Conservation (phyloP, 2,888 invertebrate genomes). For the Corbicula japonica region DNA sequence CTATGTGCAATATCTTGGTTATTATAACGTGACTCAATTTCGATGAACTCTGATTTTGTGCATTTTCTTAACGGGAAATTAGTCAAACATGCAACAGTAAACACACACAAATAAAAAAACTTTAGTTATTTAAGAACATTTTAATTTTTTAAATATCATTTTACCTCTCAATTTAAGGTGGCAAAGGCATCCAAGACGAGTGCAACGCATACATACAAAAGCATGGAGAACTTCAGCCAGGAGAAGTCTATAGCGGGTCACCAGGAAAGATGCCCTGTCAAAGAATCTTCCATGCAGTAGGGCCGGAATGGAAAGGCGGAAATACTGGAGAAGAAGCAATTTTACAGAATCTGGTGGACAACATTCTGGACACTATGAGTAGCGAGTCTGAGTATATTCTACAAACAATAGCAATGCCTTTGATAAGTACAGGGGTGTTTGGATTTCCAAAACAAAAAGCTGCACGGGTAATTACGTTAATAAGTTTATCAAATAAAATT, state of each 20-base stretch:
- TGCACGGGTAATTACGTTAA: constrained; percentile 39
- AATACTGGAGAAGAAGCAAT: constrained; percentile 23
- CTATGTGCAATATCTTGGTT: too few species aligned
- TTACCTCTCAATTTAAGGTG: too few species aligned
- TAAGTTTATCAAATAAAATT: neutral
- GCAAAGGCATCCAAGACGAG: constrained; percentile 32
- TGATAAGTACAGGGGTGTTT: constrained; percentile 73
- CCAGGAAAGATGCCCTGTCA: constrained; percentile 59
- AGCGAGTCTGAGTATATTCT: constrained; percentile 32
- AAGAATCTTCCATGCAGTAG: constrained; percentile 64
- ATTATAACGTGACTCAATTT: too few species aligned
- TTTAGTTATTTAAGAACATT: too few species aligned
- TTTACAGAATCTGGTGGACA: constrained; percentile 58
- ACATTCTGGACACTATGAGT: constrained; percentile 55
- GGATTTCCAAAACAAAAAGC: constrained; percentile 61
- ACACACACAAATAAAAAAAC: too few species aligned
- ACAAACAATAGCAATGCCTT: constrained; percentile 73
- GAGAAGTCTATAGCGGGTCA: constrained; percentile 33
- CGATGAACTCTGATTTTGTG: too few species aligned
- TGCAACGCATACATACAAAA: constrained; percentile 23
- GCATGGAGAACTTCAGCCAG: constrained; percentile 16
- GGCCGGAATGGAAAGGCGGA: constrained; percentile 52
- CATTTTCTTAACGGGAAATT: too few species aligned
- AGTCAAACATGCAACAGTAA: too few species aligned
- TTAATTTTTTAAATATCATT: too few species aligned